Evolutionary conservation across 2,888 invertebrate species (phyloP), one percentile per base, ranked within the genome.

Genomic region (Pollenia labialis): DNA sequence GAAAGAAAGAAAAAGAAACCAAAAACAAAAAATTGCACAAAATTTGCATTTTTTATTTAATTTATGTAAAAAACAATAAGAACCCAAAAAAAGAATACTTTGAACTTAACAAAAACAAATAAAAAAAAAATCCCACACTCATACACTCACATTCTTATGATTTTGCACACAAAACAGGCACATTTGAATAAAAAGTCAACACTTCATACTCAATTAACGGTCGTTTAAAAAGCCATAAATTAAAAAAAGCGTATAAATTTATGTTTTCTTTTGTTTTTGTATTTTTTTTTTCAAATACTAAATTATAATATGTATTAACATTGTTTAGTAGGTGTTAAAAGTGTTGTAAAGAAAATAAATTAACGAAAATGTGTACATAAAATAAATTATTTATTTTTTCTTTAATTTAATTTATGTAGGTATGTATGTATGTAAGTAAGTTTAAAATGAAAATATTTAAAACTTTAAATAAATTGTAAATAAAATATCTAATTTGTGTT

Each of bases 401-500:
- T 8, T 46, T 32, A 0, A 42, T 23, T 23, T 23, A 16, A 77
- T 64, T 66, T 58, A n/a, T n/a, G n/a, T n/a, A n/a, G n/a, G n/a
- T n/a, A n/a, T n/a, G n/a, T n/a, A n/a, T n/a, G n/a, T n/a, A n/a
- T n/a, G n/a, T n/a, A n/a, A n/a, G n/a, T n/a, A 18, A 46, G 23
- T 52, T 75, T 14, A 32, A 42, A 66, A 32, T 32, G 16, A 75
- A 75, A 87, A 64, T 16, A 32, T 40, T 76, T 4, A 72, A 60
- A 46, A 12, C 16, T 40, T 76, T 2, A 72, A 66, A 46, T 11
- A 69, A 64, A 82, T 85, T 87, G 77, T 69, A 85, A 80, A 79
- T 84, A 86, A 88, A 86, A 80, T 86, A 81, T 88, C 85, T 87
- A 85, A 82, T 87, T 85, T 76, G 76, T 87, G 81, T 84, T 76